A percentile compares a stretch with the other conserved stretches of the same genome.
phyloP scores from a whole-genome alignment of 1,140 invertebrate species.

The Pemphigus obesinymphae region DNA sequence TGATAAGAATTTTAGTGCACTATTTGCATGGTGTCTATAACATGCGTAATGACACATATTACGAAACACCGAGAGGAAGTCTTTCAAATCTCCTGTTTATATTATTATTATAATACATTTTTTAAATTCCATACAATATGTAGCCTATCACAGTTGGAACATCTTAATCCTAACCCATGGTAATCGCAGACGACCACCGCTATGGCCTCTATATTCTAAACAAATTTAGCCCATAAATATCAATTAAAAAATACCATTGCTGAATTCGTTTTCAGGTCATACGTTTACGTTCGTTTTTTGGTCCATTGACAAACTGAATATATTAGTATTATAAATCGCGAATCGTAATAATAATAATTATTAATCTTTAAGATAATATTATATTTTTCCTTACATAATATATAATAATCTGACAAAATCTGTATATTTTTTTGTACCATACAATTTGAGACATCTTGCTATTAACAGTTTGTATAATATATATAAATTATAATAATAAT shows the following conservation, averaged over 20 bases:
- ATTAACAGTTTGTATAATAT: not conserved
- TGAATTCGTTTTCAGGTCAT: conserved; percentile 31
- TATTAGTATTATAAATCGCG: not conserved
- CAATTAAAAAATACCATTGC: conserved; percentile 2
- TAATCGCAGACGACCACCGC: not conserved
- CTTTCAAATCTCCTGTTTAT: conserved; percentile 22
- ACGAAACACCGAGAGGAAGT: not conserved
- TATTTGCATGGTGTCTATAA: not conserved
- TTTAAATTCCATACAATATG: conserved; percentile 34
- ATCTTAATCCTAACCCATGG: conserved; percentile 31
- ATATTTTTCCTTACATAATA: not conserved
- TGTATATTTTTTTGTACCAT: conserved; percentile 23
- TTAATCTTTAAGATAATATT: not conserved
- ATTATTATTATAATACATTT: conserved; percentile 30
- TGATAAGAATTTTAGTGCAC: too few species aligned
- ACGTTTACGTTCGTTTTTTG: conserved; percentile 37
- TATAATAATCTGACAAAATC: not conserved
- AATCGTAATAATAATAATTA: not conserved
- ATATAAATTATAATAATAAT: too few species aligned
- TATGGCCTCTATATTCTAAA: conserved; percentile 27
- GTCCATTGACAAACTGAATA: conserved; percentile 28
- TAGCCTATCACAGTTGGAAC: conserved; percentile 34
- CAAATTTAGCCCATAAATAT: not conserved
- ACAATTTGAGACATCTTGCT: not conserved
- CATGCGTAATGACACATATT: not conserved